Percentiles rank a stretch among this genome's conserved stretches.
Evolutionary conservation across 2,113 vertebrate species (phyloP).

Genomic region (Gnathonemus echidnorhynchus): DNA sequence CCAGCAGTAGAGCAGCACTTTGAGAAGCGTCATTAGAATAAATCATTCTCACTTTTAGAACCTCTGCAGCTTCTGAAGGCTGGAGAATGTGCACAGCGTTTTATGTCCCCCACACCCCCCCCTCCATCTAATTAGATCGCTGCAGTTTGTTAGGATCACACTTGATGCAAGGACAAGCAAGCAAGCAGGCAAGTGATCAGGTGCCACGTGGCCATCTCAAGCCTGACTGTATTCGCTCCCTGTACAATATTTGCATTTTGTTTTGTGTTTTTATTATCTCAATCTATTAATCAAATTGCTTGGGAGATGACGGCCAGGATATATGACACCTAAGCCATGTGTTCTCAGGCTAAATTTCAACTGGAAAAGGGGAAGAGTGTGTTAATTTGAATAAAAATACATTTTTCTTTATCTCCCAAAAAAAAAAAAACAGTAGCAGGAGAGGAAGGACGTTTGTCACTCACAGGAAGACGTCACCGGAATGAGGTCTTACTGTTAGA

Average conservation of each 20-base stretch:
- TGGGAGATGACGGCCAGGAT: background rate
- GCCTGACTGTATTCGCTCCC: background rate
- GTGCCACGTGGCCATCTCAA: background rate
- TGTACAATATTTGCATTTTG: background rate
- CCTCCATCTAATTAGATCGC: background rate
- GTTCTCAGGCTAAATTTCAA: background rate
- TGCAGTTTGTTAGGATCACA: background rate
- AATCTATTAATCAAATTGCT: background rate
- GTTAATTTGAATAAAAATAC: background rate
- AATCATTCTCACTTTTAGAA: conserved; percentile 3
- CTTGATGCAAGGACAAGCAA: background rate
- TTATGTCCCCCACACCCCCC: background rate
- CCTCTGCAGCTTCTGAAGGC: background rate
- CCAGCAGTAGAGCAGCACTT: background rate
- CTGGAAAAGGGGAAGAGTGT: background rate
- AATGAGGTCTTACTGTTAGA: background rate
- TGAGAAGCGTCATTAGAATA: background rate
- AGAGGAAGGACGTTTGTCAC: background rate
- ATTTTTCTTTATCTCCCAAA: background rate
- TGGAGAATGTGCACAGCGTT: background rate
- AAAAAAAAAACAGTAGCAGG: background rate
- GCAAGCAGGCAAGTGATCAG: background rate
- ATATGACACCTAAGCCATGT: background rate
- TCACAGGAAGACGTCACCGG: background rate
- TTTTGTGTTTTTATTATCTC: background rate